Evolutionary conservation across 2,113 vertebrate genomes (phyloP), one percentile per base, ranked within the genome.

Genomic region (Piprites chloris): DNA sequence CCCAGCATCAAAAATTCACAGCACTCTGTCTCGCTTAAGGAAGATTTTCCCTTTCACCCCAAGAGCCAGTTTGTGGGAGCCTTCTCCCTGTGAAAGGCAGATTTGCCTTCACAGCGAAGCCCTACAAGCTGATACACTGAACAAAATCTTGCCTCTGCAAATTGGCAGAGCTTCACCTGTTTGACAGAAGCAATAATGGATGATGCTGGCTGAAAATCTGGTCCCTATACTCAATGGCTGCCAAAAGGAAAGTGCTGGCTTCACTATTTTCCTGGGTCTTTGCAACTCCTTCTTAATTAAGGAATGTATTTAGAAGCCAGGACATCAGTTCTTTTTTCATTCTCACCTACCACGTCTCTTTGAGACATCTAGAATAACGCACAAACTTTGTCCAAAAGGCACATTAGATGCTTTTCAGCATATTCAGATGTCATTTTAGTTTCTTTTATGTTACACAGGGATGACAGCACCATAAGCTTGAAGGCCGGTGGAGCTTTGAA

Each of bases 211-310:
- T 77, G 69, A 72, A 90, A 85, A 93, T 65, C 32, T 72, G 44
- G 37, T 85, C 42, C 46, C 47, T 37, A 18, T 52, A 42, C 28
- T 85, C 62, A 46, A 77, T 11, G 16, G 11, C 44, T 94, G 83
- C 21, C 35, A 76, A 83, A 93, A 63, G 30, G 21, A n/a, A 93
- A 76, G 24, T 79, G 69, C 74, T 96, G 55, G 63, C 65, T 93
- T 66, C 2, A 16, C 35, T 77, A 9, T 85, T 85, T 85, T 81
- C 69, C 46, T 41, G 49, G 14, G 14, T 76, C 68, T 61, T 75
- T 39, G 68, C 80, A 88, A 56, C 19, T 22, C 47, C 55, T 87
- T 27, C 13, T 89, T 93, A 91, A 96, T 95, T 89, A 91, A 82
- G 75, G 90, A 89, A 96, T 49, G 30, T 62, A 65, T 75, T 93